Evolutionary conservation across 2,797 vertebrate species (phyloP).

Genomic region (Hypotaenidia okinawae): DNA sequence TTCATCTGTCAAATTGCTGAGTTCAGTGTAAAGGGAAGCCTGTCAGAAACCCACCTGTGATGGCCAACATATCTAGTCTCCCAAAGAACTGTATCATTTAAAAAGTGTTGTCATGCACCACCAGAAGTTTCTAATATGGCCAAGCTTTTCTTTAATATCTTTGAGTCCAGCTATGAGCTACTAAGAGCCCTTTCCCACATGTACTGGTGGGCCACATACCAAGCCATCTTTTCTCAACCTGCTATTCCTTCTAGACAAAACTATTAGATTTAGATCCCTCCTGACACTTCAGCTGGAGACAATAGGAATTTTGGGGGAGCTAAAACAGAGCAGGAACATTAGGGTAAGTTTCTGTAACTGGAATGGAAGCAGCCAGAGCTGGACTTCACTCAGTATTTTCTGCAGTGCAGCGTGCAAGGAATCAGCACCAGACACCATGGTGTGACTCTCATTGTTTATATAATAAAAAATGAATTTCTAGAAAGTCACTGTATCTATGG

Average conservation of each 20-base stretch:
- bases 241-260: not conserved
- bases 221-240: not conserved
- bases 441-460: not conserved
- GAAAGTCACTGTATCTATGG: not conserved
- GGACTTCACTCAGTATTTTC: not conserved
- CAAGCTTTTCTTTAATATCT: not conserved
- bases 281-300: not conserved
- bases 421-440: not conserved
- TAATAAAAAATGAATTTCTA: not conserved
- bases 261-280: not conserved
- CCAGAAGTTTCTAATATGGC: not conserved
- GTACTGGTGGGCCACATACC: not conserved
- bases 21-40: not conserved
- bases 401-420: fast-evolving
- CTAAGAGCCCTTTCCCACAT: not conserved
- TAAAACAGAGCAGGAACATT: not conserved
- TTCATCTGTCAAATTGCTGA: not conserved
- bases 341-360: not conserved
- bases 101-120: not conserved
- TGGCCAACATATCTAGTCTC: not conserved
- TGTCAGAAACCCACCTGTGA: not conserved
- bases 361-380: not conserved
- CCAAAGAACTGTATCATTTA: not conserved
- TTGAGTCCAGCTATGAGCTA: not conserved
- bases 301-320: not conserved